A percentile compares a stretch with the other conserved stretches of the same genome.
These are phyloP conservation scores for Saxidomus purpurata DNA, from an alignment of 1,140 invertebrate genomes.

Conservation along the genomic window DNA sequence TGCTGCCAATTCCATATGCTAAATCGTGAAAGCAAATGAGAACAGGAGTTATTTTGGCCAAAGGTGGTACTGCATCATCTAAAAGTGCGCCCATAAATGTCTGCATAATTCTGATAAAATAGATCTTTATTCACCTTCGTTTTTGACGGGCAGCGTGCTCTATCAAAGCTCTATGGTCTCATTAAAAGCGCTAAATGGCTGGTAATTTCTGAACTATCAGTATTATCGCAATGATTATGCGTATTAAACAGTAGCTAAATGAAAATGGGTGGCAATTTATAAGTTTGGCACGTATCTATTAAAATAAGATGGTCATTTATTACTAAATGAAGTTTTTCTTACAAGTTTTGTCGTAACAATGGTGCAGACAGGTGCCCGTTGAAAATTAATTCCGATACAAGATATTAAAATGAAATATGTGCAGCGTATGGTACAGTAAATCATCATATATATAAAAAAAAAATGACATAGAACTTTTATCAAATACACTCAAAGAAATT, in stretches of 20 bases:
- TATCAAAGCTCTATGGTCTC: constrained; percentile 39
- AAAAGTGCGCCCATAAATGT: constrained; percentile 7
- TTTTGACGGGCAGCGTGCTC: neutral
- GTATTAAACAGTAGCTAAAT: constrained; percentile 21
- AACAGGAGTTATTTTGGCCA: neutral
- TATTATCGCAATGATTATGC: constrained; percentile 16
- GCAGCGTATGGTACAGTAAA: neutral
- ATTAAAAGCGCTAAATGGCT: constrained; percentile 11
- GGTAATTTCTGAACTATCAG: constrained; percentile 38
- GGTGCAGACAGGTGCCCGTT: neutral
- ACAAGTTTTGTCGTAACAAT: neutral
- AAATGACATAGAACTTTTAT: neutral
- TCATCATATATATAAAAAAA: too few relatives aligned
- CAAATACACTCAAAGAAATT: neutral
- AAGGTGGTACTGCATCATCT: neutral
- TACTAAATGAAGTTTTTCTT: neutral
- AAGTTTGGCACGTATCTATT: constrained; percentile 53
- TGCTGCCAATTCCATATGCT: neutral
- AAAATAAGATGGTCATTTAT: constrained; percentile 30
- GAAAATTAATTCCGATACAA: neutral
- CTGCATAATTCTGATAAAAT: constrained; percentile 20
- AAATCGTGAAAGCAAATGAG: neutral
- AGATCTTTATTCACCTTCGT: neutral
- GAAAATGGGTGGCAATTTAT: constrained; percentile 17
- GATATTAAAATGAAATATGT: neutral